Conservation (phyloP, 2,113 vertebrate species). For the Carassius auratus region DNA sequence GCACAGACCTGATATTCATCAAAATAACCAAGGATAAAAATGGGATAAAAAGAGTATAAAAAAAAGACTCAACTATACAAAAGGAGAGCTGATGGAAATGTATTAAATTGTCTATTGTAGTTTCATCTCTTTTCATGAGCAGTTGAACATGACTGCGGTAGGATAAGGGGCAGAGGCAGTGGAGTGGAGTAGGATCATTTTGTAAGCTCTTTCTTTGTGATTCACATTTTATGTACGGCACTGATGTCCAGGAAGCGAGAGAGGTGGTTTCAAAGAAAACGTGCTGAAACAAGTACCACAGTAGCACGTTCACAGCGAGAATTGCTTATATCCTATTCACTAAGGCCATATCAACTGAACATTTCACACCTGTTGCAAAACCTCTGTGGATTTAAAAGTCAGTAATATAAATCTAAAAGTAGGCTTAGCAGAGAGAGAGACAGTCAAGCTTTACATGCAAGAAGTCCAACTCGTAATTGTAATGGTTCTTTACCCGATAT, state of each 20-base stretch:
- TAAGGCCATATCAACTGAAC: slow-evolving; percentile 31
- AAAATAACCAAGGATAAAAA: neutral
- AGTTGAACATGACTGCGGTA: slow-evolving; percentile 13
- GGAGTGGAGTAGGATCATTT: slow-evolving; percentile 34
- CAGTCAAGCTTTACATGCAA: neutral
- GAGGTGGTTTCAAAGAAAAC: slow-evolving; percentile 20
- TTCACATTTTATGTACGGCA: slow-evolving; percentile 8
- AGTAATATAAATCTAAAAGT: neutral
- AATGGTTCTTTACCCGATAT: neutral
- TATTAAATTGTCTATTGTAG: slow-evolving; percentile 17
- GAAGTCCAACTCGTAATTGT: neutral
- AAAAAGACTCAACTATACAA: neutral
- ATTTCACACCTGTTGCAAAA: slow-evolving; percentile 31
- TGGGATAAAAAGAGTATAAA: too few relatives aligned
- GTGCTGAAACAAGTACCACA: neutral
- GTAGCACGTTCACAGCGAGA: slow-evolving; percentile 22
- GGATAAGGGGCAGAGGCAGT: slow-evolving; percentile 9
- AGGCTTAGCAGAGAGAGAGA: neutral
- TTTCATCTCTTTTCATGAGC: neutral
- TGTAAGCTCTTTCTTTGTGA: slow-evolving; percentile 31
- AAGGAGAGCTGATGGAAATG: slow-evolving; percentile 4
- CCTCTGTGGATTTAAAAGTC: neutral
- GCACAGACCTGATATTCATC: neutral
- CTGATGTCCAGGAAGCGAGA: slow-evolving; percentile 2
- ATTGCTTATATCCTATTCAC: slow-evolving; percentile 36